These are phyloP conservation scores for Caerostris darwini DNA, from an alignment of 1,140 invertebrate species.

Conservation along the genomic window DNA sequence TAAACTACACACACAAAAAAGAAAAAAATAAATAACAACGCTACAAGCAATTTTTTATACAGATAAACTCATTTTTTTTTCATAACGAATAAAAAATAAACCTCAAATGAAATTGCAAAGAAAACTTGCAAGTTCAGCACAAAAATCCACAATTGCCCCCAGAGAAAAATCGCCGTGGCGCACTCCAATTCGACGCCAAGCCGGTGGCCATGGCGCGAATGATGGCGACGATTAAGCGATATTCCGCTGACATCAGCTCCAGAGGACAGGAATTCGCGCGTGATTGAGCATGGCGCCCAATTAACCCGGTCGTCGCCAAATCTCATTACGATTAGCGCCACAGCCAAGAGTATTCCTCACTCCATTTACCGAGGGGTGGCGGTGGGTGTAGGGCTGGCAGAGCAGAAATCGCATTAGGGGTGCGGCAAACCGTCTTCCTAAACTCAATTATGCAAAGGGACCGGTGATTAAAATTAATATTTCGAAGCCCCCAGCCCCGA, in stretches of 20 bases:
- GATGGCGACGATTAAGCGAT: slow-evolving; percentile 47
- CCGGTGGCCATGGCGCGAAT: slow-evolving; percentile 47
- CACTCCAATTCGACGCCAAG: not conserved
- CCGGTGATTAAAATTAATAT: slow-evolving; percentile 75
- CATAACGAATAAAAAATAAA: not conserved
- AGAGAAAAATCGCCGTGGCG: not conserved
- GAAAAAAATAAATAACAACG: no score
- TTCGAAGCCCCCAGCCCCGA: slow-evolving; percentile 11
- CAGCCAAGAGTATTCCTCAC: slow-evolving; percentile 65
- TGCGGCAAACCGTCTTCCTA: slow-evolving; percentile 64
- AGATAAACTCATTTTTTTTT: not conserved
- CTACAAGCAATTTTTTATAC: no score
- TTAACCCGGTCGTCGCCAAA: slow-evolving; percentile 74
- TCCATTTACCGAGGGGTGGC: slow-evolving; percentile 50
- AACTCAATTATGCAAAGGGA: slow-evolving; percentile 73
- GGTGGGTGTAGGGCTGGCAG: no score
- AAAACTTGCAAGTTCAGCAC: not conserved
- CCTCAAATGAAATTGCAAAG: not conserved
- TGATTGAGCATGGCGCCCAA: slow-evolving; percentile 71
- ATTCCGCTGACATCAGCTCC: slow-evolving; percentile 55
- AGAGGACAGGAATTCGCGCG: slow-evolving; percentile 35
- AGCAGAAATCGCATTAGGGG: slow-evolving; percentile 47
- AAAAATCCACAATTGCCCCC: not conserved
- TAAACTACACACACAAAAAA: no score
- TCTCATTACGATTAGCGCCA: slow-evolving; percentile 57